Conservation (phyloP, 1,140 invertebrate genomes). For the Branchinecta lynchi region DNA sequence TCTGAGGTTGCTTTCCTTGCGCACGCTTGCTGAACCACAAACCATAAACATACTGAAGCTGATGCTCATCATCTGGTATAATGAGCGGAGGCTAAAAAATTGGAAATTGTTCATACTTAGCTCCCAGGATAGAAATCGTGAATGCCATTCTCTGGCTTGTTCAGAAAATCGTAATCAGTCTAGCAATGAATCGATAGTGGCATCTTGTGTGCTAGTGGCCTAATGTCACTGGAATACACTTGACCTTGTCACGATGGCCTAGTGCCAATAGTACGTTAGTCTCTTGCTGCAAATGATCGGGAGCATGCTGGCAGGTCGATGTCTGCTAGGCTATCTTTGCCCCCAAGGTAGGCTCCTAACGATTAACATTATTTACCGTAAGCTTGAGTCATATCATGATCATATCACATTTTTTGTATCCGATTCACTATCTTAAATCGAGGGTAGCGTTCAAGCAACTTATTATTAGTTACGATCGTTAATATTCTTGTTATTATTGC, state of each 20-base stretch:
- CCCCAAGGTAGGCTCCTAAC: constrained; percentile 40
- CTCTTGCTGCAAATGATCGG: constrained; percentile 32
- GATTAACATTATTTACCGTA: constrained; percentile 28
- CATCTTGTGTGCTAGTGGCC: constrained; percentile 15
- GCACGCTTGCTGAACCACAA: constrained; percentile 71
- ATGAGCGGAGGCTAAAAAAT: constrained; percentile 37
- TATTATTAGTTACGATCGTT: too few relatives aligned
- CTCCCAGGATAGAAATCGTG: constrained; percentile 11
- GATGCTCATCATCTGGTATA: constrained; percentile 60
- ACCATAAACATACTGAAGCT: constrained; percentile 70
- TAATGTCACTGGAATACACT: constrained; percentile 18
- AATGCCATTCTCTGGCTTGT: neutral
- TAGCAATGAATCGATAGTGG: constrained; percentile 15
- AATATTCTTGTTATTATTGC: too few relatives aligned
- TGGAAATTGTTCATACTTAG: neutral
- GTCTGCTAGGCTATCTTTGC: constrained; percentile 38
- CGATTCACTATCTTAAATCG: constrained; percentile 22
- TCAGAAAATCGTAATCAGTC: constrained; percentile 22
- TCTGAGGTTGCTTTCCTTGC: constrained; percentile 47
- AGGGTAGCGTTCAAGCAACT: too few relatives aligned
- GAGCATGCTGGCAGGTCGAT: constrained; percentile 31
- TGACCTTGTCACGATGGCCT: constrained; percentile 18
- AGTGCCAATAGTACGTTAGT: constrained; percentile 9
- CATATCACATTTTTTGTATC: constrained; percentile 19
- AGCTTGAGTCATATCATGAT: constrained; percentile 18